These are phyloP conservation scores for Lamproptera curius DNA, from an alignment of 2,888 invertebrate species.

Conservation along the genomic window DNA sequence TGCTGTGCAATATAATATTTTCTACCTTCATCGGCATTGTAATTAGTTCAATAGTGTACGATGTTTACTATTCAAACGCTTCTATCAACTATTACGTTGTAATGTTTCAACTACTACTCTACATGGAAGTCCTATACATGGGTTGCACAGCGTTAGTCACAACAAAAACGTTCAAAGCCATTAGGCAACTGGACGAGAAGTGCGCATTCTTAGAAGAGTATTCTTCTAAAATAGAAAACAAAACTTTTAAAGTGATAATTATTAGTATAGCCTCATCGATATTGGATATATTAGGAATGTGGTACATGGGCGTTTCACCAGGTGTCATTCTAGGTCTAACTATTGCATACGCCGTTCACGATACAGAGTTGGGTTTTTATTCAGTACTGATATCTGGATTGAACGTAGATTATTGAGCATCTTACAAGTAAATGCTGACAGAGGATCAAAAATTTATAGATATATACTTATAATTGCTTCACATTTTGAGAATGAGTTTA, in stretches of 20 bases:
- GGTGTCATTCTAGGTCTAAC: slow-evolving; percentile 31
- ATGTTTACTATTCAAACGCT: slow-evolving; percentile 27
- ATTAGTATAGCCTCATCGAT: slow-evolving; percentile 30
- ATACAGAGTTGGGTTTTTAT: slow-evolving; percentile 46
- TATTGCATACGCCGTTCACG: slow-evolving; percentile 43
- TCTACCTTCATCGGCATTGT: slow-evolving; percentile 21
- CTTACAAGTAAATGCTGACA: slow-evolving; percentile 27
- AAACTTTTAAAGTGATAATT: slow-evolving; percentile 25
- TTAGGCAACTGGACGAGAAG: slow-evolving; percentile 43
- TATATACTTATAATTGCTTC: slow-evolving; percentile 43
- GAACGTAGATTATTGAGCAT: slow-evolving; percentile 43
- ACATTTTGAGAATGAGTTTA: slow-evolving; percentile 46
- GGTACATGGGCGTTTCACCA: slow-evolving; percentile 22
- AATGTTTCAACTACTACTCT: slow-evolving; percentile 32
- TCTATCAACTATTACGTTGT: slow-evolving; percentile 6
- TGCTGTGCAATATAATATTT: slow-evolving; percentile 37
- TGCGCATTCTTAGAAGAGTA: slow-evolving; percentile 35
- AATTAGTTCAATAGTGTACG: slow-evolving; percentile 25
- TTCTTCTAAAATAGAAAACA: slow-evolving; percentile 24
- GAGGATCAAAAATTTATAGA: slow-evolving; percentile 45
- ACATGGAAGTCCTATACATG: slow-evolving; percentile 33
- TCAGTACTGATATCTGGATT: slow-evolving; percentile 43
- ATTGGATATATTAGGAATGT: slow-evolving; percentile 38
- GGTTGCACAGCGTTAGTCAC: slow-evolving; percentile 28
- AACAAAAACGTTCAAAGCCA: slow-evolving; percentile 30